Percentiles rank a stretch among this genome's conserved stretches.
These are phyloP conservation scores for Uropetala carovei DNA, from an alignment of 2,888 invertebrate species.

Conservation along the genomic window DNA sequence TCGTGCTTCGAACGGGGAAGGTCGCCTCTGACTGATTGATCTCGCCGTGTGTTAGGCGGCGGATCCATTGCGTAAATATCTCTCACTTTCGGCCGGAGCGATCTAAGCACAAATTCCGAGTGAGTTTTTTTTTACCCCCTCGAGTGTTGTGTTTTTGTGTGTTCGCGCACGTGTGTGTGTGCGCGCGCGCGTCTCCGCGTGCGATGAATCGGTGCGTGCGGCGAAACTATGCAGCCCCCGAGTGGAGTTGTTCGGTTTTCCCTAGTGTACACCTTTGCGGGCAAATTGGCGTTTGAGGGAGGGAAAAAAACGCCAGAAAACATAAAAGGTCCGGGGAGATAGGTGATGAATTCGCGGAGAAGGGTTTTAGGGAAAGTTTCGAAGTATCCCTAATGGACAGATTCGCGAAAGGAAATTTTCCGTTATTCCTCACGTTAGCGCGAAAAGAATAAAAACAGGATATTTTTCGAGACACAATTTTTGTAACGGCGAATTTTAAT, in stretches of 20 bases:
- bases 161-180: neutral
- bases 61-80: constrained; percentile 2
- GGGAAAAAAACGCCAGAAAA: too few relatives aligned
- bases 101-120: neutral
- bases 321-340: neutral
- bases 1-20: constrained; percentile 42
- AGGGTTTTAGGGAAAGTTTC: neutral
- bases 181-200: neutral
- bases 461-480: neutral
- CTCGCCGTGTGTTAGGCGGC: neutral
- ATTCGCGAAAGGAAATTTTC: neutral
- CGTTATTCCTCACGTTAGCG: neutral
- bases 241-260: neutral
- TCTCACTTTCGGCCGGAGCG: neutral
- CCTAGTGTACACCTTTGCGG: neutral
- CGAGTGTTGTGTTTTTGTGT: neutral
- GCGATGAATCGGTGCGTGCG: neutral
- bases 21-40: constrained; percentile 21
- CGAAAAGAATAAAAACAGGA: neutral
- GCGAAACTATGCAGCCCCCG: neutral
- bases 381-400: neutral
- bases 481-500: neutral
- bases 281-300: neutral
- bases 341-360: neutral
- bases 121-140: neutral